Base-by-base conservation (phyloP, 2,797 vertebrate species). In the Siniperca scherzeri region DNA sequence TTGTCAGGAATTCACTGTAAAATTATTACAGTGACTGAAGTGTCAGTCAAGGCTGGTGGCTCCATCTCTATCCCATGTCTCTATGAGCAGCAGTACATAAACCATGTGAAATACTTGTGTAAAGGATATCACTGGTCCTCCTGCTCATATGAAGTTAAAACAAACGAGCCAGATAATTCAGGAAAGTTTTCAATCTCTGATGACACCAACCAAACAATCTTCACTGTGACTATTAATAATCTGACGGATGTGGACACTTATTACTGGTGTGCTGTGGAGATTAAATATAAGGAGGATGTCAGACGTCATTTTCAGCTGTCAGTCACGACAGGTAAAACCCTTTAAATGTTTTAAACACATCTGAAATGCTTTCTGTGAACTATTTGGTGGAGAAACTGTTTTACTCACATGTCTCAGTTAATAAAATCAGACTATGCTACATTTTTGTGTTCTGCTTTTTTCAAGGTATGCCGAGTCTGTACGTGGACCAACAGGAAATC, bases 51-150 rank as follows among this genome's bases (percentile, higher is more conserved):
- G n/a, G 8, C 2, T 3, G 56, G 67, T 38, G 44, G 6, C 7
- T 84, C 74, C 2, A 77, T 92, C 55, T 75, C 78, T 1, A 77
- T 91, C 44, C 82, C 84, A 3, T 88, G 88, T 81, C 72, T 44
- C 38, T 90, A 91, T 76, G 13, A 67, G 1, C 3, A 0, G 0
- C 0, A 0, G 0, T 69, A 78, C 65, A 46, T 0, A 56, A 2
- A 72, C 4, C 0, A 81, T 22, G 64, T 59, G 12, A 92, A 89
- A 83, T 90, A 70, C 48, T 53, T 87, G 33, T 91, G 87, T 71
- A 3, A 66, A 78, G 77, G 74, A 62, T 0, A 0, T 0, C 0
- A 0, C 0, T 79, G 52, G 76, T 0, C 0, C 0, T 0, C 0
- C 0, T 88, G 89, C 55, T 0, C 0, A 2, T 1, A 0, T 13